These are phyloP conservation scores for Agrilus mali DNA, from an alignment of 2,888 invertebrate species.

Conservation along the genomic window DNA sequence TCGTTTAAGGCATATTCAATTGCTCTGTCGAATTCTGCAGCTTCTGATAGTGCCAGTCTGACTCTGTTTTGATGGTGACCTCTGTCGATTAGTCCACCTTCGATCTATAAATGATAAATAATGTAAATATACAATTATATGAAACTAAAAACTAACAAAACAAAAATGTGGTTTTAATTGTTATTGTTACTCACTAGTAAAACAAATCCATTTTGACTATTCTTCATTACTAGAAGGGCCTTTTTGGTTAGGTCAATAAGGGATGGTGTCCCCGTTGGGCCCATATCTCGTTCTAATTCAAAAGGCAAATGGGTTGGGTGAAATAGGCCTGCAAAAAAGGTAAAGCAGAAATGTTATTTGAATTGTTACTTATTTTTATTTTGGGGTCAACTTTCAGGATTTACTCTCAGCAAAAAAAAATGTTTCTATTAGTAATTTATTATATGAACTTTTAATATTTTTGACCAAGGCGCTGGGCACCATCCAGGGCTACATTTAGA, in stretches of 20 bases:
- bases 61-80: constrained; percentile 69
- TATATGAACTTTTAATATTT: too few species aligned
- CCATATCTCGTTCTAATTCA: constrained; percentile 50
- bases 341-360: neutral
- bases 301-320: constrained; percentile 59
- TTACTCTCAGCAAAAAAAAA: too few species aligned
- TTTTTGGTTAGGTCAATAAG: constrained; percentile 60
- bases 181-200: constrained; percentile 44
- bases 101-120: constrained; percentile 40
- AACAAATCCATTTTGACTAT: constrained; percentile 51
- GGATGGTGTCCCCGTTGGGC: constrained; percentile 54
- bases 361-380: neutral
- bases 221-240: constrained; percentile 54
- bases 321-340: constrained; percentile 45
- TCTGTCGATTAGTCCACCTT: constrained; percentile 70
- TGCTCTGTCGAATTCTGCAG: constrained; percentile 62
- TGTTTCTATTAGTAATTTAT: too few species aligned
- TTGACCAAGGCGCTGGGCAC: too few species aligned
- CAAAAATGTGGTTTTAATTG: neutral
- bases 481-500: too few species aligned
- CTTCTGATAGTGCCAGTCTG: constrained; percentile 59
- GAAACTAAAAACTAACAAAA: neutral
- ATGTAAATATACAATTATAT: neutral
- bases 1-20: constrained; percentile 48
- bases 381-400: too few species aligned